These are phyloP conservation scores for Pachyrhynchus sulphureomaculatus DNA, from an alignment of 1,140 invertebrate species.

Conservation along the genomic window DNA sequence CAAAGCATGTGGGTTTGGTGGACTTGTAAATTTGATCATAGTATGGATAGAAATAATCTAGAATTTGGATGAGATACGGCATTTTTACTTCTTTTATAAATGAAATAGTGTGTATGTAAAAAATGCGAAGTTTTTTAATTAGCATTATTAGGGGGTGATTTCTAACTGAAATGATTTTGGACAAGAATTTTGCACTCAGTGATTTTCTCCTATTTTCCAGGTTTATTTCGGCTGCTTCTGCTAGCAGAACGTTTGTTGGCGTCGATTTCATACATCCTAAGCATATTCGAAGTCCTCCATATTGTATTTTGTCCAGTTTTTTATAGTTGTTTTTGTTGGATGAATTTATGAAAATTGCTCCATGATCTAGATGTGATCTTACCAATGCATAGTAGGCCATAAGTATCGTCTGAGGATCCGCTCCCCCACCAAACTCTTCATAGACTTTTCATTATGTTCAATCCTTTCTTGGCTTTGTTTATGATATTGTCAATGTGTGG, in stretches of 20 bases:
- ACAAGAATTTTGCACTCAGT: no score
- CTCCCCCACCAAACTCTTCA: constrained; percentile 30
- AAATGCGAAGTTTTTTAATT: no score
- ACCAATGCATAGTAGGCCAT: constrained; percentile 11
- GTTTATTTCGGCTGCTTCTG: no score
- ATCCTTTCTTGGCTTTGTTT: constrained; percentile 6
- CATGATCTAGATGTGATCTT: constrained; percentile 26
- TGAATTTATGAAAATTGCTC: constrained; percentile 9
- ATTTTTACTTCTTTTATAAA: no score
- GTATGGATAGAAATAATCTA: no score
- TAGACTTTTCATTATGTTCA: constrained; percentile 29
- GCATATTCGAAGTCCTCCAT: constrained; percentile 7
- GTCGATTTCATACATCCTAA: constrained; percentile 24
- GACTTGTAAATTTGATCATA: no score
- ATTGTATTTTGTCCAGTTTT: constrained; percentile 15
- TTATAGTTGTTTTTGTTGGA: background rate
- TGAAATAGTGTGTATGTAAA: no score
- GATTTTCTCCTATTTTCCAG: no score
- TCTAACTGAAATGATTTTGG: no score
- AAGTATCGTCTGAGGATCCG: constrained; percentile 14
- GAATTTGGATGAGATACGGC: no score
- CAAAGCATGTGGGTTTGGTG: no score
- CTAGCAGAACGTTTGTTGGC: constrained; percentile 18
- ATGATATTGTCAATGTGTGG: constrained; percentile 19
- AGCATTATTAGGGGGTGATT: no score